Evolutionary conservation across 1,140 invertebrate species (phyloP).

Genomic region (Chelonus insularis): DNA sequence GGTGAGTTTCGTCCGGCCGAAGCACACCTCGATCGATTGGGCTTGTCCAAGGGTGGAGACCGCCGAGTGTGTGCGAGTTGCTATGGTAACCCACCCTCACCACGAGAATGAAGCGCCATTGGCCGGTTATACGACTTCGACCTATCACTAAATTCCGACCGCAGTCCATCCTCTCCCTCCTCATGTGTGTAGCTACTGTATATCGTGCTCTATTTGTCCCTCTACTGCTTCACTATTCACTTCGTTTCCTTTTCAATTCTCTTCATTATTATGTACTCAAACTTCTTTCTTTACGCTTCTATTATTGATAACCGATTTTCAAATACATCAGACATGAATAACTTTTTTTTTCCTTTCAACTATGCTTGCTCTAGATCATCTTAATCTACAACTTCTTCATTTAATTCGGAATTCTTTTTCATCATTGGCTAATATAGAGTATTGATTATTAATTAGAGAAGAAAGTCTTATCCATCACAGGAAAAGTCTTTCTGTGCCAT

Average conservation of each 20-base stretch:
- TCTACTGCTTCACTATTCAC: not conserved
- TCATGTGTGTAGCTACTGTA: not conserved
- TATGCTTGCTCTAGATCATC: too few relatives aligned
- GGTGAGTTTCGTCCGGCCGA: constrained; percentile 60
- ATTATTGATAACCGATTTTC: too few relatives aligned
- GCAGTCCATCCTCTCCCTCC: constrained; percentile 37
- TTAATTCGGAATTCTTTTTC: too few relatives aligned
- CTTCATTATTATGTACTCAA: too few relatives aligned
- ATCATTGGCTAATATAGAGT: too few relatives aligned
- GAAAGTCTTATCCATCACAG: too few relatives aligned
- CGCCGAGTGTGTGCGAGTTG: constrained; percentile 49
- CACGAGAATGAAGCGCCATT: constrained; percentile 59
- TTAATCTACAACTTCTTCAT: too few relatives aligned
- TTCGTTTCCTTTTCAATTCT: not conserved
- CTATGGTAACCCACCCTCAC: constrained; percentile 54
- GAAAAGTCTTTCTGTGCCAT: too few relatives aligned
- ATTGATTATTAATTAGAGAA: too few relatives aligned
- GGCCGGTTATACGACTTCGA: constrained; percentile 53
- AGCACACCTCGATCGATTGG: constrained; percentile 62
- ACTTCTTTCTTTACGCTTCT: too few relatives aligned
- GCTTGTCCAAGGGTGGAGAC: constrained; percentile 58
- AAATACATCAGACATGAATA: too few relatives aligned
- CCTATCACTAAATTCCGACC: constrained; percentile 46
- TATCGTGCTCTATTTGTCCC: not conserved
- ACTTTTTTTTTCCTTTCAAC: too few relatives aligned